Conservation (phyloP, 2,888 invertebrate genomes). For the Drosophila borealis region DNA sequence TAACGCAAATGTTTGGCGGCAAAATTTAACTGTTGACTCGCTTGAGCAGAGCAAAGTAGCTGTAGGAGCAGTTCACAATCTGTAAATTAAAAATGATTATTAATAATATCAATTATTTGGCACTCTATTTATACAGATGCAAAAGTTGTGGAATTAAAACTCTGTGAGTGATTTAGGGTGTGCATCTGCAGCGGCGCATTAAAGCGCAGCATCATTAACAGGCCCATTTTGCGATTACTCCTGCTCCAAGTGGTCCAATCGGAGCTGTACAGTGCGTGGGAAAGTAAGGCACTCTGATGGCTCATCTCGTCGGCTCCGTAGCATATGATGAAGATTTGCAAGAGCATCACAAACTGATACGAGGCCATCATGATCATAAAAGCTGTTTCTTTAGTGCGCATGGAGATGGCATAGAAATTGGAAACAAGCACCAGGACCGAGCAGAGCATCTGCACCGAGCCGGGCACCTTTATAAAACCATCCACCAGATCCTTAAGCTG, state of each 20-base stretch:
- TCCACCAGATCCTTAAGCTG: conserved; percentile 60
- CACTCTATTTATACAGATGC: conserved; percentile 66
- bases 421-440: conserved; percentile 78
- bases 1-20: neutral
- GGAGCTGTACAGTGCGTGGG: conserved; percentile 61
- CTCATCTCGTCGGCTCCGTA: conserved; percentile 74
- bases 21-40: conserved; percentile 67
- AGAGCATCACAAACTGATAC: conserved; percentile 75
- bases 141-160: conserved; percentile 74
- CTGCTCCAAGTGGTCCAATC: conserved; percentile 60
- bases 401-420: conserved; percentile 77
- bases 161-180: conserved; percentile 71
- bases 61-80: conserved; percentile 80
- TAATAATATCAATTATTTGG: neutral
- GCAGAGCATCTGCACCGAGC: conserved; percentile 75
- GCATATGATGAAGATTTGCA: conserved; percentile 77
- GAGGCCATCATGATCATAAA: conserved; percentile 58
- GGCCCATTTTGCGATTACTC: conserved; percentile 45
- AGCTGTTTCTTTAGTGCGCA: conserved; percentile 41
- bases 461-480: conserved; percentile 64
- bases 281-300: conserved; percentile 54
- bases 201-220: conserved; percentile 38
- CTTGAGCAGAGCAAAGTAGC: conserved; percentile 77
- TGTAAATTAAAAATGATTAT: conserved; percentile 39
- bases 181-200: conserved; percentile 51